These are phyloP conservation scores for Papilio elwesi DNA, from an alignment of 2,888 invertebrate genomes.

Conservation along the genomic window DNA sequence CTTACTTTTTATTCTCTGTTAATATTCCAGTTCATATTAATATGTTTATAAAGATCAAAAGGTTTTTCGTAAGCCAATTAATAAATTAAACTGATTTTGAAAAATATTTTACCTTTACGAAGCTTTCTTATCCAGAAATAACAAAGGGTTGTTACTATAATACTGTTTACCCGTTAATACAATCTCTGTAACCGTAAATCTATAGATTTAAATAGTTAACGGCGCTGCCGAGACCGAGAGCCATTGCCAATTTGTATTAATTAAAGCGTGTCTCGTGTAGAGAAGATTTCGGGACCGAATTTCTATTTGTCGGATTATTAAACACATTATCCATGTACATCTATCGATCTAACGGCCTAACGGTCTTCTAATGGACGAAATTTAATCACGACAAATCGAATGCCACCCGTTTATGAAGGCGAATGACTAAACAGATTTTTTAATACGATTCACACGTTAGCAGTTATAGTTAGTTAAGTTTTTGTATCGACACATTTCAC, in stretches of 20 bases:
- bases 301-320: constrained; percentile 76
- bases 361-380: constrained; percentile 81
- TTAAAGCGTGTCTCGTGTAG: constrained; percentile 54
- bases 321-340: constrained; percentile 71
- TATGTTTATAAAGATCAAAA: not conserved
- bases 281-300: constrained; percentile 63
- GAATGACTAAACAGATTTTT: constrained; percentile 83
- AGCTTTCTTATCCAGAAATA: not conserved
- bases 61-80: not conserved
- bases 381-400: constrained; percentile 84
- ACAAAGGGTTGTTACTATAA: not conserved
- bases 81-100: not conserved
- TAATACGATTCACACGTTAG: constrained; percentile 85
- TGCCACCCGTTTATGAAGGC: constrained; percentile 83
- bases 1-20: too few relatives aligned
- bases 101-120: not conserved
- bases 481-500: constrained; percentile 83
- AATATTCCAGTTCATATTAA: not conserved
- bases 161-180: constrained; percentile 9
- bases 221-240: not conserved
- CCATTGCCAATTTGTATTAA: constrained; percentile 39
- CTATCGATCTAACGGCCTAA: constrained; percentile 65
- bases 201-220: constrained; percentile 17
- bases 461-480: constrained; percentile 83
- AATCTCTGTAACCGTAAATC: constrained; percentile 16